Conservation (phyloP, 2,797 vertebrate genomes). For the Xerus rutilus region DNA sequence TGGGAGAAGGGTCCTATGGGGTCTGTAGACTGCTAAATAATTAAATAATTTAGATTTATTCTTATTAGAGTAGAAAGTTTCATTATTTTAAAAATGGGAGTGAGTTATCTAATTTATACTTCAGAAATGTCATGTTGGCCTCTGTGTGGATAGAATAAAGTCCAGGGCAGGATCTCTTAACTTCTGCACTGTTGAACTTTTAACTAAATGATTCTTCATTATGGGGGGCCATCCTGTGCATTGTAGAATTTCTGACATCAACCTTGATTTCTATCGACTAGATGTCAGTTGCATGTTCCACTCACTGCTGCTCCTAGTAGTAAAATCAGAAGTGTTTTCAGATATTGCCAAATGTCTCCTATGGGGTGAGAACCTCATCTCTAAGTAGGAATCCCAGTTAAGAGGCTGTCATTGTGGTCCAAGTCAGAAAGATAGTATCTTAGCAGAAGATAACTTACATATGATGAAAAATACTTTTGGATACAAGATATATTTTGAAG, state of each 20-base stretch:
- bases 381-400: neutral
- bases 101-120: neutral
- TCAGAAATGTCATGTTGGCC: neutral
- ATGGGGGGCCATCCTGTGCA: rapidly evolving
- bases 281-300: neutral
- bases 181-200: neutral
- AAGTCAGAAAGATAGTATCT: neutral
- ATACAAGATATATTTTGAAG: neutral
- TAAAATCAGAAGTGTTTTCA: neutral
- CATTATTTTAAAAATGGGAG: neutral
- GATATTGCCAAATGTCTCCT: neutral
- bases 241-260: neutral
- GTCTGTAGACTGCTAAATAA: neutral
- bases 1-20: neutral
- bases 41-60: slow-evolving; percentile 6
- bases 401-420: neutral
- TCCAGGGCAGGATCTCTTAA: neutral
- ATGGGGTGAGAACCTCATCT: neutral
- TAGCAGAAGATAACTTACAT: neutral
- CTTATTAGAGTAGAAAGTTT: neutral
- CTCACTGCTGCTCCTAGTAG: neutral
- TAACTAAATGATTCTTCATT: neutral
- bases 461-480: neutral
- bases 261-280: neutral
- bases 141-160: neutral